These are phyloP conservation scores for Cottoperca gobio DNA, from an alignment of 2,797 vertebrate genomes.

Conservation along the genomic window DNA sequence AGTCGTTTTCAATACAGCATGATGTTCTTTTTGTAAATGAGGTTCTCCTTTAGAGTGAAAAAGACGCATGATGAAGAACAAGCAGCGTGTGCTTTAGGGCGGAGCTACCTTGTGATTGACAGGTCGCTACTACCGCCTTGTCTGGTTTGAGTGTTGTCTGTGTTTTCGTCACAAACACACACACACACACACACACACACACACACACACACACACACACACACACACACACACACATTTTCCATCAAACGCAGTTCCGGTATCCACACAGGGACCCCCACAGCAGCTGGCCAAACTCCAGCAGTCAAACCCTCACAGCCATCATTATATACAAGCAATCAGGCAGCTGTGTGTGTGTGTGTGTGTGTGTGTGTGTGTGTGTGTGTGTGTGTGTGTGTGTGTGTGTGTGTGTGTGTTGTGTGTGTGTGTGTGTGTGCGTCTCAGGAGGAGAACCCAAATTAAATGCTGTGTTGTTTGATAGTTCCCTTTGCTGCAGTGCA, in stretches of 20 bases:
- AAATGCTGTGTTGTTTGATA: slow-evolving; percentile 6
- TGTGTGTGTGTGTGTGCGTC: slow-evolving; percentile 33
- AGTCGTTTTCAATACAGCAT: too few relatives aligned
- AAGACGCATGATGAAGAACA: too few relatives aligned
- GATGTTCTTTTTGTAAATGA: too few relatives aligned
- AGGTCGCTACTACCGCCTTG: too few relatives aligned
- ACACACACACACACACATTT: background rate
- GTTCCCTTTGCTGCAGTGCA: slow-evolving; percentile 30
- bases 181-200: background rate
- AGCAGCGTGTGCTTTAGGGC: too few relatives aligned
- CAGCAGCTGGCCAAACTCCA: slow-evolving; percentile 54
- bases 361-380: slow-evolving; percentile 29
- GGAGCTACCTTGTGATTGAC: too few relatives aligned
- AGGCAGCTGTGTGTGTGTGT: slow-evolving; percentile 38
- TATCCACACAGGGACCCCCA: slow-evolving; percentile 37
- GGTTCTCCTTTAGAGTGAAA: too few relatives aligned
- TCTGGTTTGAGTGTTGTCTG: too few relatives aligned
- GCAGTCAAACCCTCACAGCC: slow-evolving; percentile 50
- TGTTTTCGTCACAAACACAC: background rate
- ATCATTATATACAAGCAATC: slow-evolving; percentile 44
- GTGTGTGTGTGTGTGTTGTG: slow-evolving; percentile 13
- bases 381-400: slow-evolving; percentile 32
- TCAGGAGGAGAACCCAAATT: slow-evolving; percentile 18
- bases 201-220: background rate
- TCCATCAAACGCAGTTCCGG: background rate